phyloP scores from a whole-genome alignment of 2,888 invertebrate genomes.

The Lydus trimaculatus region DNA sequence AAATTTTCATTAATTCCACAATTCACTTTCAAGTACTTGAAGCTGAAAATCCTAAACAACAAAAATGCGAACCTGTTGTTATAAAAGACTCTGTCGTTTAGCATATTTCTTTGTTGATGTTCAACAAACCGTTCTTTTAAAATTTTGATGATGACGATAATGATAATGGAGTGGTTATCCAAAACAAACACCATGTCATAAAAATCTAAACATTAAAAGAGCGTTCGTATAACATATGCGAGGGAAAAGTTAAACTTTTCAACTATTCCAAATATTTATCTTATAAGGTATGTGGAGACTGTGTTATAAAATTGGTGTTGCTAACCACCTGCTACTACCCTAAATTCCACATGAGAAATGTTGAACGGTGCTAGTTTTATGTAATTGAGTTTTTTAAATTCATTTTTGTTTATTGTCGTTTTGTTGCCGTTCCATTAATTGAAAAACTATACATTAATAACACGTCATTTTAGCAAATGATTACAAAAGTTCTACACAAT shows the following conservation, averaged over 20 bases:
- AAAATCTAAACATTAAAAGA: not conserved
- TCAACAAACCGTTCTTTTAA: not conserved
- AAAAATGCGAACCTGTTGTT: too few relatives aligned
- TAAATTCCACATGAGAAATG: too few relatives aligned
- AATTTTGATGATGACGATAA: not conserved
- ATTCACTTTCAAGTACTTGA: not conserved
- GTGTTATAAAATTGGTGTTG: slow-evolving; percentile 12
- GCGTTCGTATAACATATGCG: not conserved
- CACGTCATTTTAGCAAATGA: too few relatives aligned
- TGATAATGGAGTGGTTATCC: not conserved
- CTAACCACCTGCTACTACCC: slow-evolving; percentile 7
- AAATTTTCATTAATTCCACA: not conserved
- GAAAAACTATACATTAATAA: too few relatives aligned
- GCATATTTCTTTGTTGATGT: not conserved
- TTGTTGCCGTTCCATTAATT: too few relatives aligned
- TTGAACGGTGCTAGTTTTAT: not conserved
- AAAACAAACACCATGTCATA: not conserved
- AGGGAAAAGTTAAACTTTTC: slow-evolving; percentile 15
- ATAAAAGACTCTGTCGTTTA: not conserved
- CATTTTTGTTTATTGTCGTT: slow-evolving; percentile 24
- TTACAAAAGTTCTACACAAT: not conserved
- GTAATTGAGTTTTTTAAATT: slow-evolving; percentile 25
- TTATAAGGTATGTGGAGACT: slow-evolving; percentile 13
- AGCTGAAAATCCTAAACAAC: not conserved
- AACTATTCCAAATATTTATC: slow-evolving; percentile 27